phyloP scores from a whole-genome alignment of 2,113 vertebrate genomes.

The Apteryx mantelli region DNA sequence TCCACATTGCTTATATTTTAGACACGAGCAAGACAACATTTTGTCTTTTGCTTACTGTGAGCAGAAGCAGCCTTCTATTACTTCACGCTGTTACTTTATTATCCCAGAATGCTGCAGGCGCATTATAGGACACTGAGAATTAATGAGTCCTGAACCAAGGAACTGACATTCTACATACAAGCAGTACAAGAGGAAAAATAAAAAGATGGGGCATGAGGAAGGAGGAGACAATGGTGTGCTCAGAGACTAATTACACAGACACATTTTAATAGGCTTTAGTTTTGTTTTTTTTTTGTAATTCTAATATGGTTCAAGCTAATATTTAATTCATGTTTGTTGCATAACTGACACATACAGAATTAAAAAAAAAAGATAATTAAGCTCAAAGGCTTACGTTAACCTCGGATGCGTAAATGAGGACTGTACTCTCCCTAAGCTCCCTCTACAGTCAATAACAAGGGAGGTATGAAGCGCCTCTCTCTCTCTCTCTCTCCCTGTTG shows the following conservation, averaged over 20 bases:
- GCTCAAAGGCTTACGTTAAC: neutral
- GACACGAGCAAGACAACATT: neutral
- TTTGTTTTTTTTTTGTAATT: neutral
- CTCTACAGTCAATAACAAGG: neutral
- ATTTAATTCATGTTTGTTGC: constrained; percentile 29
- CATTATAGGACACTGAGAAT: constrained; percentile 1
- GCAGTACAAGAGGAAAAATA: neutral
- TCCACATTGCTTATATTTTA: neutral
- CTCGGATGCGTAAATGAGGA: neutral
- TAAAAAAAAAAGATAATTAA: constrained; percentile 10
- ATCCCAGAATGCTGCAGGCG: constrained; percentile 16
- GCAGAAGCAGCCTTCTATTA: constrained; percentile 1
- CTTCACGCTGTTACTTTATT: constrained; percentile 37
- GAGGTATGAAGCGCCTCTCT: neutral
- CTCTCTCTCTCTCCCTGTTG: neutral
- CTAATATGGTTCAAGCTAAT: constrained; percentile 16
- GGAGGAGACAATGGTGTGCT: neutral
- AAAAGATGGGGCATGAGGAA: neutral
- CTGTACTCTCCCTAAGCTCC: neutral
- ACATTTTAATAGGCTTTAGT: constrained; percentile 15
- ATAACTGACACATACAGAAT: neutral
- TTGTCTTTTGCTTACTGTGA: constrained; percentile 27
- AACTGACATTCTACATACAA: neutral
- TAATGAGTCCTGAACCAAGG: constrained; percentile 22
- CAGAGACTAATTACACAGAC: constrained; percentile 22